Evolutionary conservation across 2,888 invertebrate species (phyloP).

Genomic region (Eilema depressum): DNA sequence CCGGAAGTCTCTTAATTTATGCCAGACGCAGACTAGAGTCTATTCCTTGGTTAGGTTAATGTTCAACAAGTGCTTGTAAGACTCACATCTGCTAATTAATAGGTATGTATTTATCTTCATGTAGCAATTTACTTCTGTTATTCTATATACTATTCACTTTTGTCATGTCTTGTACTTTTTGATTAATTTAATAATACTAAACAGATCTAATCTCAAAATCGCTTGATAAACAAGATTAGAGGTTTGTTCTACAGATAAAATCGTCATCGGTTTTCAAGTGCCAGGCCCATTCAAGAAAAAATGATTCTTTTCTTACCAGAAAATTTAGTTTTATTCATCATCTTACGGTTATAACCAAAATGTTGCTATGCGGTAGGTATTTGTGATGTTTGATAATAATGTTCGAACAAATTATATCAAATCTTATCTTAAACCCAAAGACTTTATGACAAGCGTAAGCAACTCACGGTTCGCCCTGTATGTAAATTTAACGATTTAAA

Average conservation of each 20-base stretch:
- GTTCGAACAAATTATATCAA: background rate
- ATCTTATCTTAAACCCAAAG: background rate
- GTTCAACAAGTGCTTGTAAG: background rate
- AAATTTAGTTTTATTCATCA: background rate
- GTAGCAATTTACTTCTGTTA: background rate
- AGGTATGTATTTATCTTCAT: background rate
- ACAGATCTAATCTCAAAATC: background rate
- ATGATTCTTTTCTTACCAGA: background rate
- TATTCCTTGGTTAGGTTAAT: background rate
- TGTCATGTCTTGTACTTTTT: background rate
- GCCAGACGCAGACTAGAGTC: background rate
- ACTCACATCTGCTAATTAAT: background rate
- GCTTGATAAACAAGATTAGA: background rate
- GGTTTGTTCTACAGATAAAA: background rate
- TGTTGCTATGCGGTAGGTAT: background rate
- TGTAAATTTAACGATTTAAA: background rate
- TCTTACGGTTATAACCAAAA: background rate
- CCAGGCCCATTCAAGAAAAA: background rate
- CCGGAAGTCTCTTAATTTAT: background rate
- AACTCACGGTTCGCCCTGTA: too few species aligned
- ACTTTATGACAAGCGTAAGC: background rate
- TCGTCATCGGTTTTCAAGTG: background rate
- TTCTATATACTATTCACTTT: background rate
- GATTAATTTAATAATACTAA: background rate
- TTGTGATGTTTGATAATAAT: background rate